These are phyloP conservation scores for Gambusia affinis DNA, from an alignment of 2,113 vertebrate species.

Conservation along the genomic window DNA sequence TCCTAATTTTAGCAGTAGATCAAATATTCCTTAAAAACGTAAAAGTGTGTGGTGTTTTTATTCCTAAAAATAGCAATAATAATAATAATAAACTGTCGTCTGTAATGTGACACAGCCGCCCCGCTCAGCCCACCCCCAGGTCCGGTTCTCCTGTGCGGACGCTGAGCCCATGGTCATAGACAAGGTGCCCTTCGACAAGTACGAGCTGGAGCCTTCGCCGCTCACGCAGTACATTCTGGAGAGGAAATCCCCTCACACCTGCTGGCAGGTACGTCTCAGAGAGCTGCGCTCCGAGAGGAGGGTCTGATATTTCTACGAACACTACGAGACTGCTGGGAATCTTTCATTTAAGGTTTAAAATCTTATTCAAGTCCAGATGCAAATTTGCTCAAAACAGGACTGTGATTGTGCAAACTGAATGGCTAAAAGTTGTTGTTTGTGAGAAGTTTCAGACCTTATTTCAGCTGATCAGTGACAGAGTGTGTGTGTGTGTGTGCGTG, in stretches of 20 bases:
- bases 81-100: neutral
- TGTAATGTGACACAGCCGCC: slow-evolving; percentile 83
- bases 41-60: neutral
- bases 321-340: neutral
- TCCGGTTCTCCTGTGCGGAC: slow-evolving; percentile 94
- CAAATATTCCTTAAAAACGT: neutral
- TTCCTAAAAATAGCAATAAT: neutral
- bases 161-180: slow-evolving; percentile 99
- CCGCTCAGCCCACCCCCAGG: slow-evolving; percentile 92
- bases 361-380: neutral
- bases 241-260: slow-evolving; percentile 94
- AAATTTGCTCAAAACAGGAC: neutral
- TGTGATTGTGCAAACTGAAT: neutral
- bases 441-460: neutral
- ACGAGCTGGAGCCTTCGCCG: slow-evolving; percentile 96
- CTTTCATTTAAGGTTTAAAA: neutral
- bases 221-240: slow-evolving; percentile 97
- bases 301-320: neutral
- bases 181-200: slow-evolving; percentile 98
- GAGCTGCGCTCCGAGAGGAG: neutral
- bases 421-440: neutral
- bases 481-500: neutral
- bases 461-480: neutral
- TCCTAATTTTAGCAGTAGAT: neutral
- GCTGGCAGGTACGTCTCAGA: slow-evolving; percentile 91